Conservation (phyloP, 2,888 invertebrate species). For the Syritta pipiens region DNA sequence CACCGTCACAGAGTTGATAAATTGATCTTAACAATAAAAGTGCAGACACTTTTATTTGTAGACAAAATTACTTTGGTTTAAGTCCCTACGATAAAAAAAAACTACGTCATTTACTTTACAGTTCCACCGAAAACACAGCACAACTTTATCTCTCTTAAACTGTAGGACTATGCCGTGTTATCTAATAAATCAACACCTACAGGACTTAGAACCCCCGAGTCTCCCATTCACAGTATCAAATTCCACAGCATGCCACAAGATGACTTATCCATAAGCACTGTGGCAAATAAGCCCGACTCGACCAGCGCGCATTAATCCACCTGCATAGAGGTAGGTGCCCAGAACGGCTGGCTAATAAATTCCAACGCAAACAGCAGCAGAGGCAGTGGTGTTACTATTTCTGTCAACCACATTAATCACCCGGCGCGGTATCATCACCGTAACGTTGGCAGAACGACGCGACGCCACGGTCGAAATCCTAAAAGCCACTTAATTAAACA, state of each 20-base stretch:
- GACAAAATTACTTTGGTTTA: too few relatives aligned
- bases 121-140: too few relatives aligned
- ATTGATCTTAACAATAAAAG: too few relatives aligned
- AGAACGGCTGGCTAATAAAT: conserved; percentile 19
- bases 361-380: background rate
- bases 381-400: conserved; percentile 27
- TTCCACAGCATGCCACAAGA: background rate
- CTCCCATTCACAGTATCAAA: too few relatives aligned
- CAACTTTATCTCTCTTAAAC: too few relatives aligned
- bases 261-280: conserved; percentile 23
- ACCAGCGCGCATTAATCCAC: conserved; percentile 15
- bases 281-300: conserved; percentile 14
- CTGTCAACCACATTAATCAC: conserved; percentile 54
- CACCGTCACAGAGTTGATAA: too few relatives aligned
- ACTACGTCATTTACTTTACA: too few relatives aligned
- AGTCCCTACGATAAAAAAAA: too few relatives aligned
- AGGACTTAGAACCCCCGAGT: too few relatives aligned
- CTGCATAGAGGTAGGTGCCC: background rate
- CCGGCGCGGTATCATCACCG: conserved; percentile 45
- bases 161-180: too few relatives aligned
- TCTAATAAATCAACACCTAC: too few relatives aligned
- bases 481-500: conserved; percentile 66
- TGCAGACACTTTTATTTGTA: too few relatives aligned
- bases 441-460: conserved; percentile 1
- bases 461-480: conserved; percentile 7